These are phyloP conservation scores for Archocentrus centrarchus DNA, from an alignment of 2,113 vertebrate species.

Conservation along the genomic window DNA sequence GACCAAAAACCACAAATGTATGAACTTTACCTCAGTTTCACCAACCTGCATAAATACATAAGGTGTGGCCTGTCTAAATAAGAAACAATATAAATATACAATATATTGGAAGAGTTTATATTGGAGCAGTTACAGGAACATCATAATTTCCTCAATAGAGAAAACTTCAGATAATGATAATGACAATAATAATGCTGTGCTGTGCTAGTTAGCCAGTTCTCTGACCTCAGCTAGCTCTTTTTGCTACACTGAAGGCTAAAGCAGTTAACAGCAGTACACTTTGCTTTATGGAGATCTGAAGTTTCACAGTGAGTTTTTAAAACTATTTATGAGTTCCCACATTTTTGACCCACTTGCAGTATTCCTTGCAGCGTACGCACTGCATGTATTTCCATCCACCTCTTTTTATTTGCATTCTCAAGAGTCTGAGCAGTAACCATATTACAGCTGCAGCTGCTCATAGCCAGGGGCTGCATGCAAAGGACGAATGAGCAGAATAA, in stretches of 20 bases:
- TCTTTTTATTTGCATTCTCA: not conserved
- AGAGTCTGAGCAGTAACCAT: not conserved
- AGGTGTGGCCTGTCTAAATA: too few species aligned
- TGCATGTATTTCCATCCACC: accelerated
- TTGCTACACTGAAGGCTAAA: too few species aligned
- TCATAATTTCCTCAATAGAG: not conserved
- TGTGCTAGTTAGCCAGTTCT: not conserved
- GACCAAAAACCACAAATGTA: not conserved
- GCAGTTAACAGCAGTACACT: not conserved
- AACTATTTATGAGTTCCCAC: accelerated
- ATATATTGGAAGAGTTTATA: not conserved
- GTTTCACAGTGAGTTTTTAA: not conserved
- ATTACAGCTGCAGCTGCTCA: conserved; percentile 21
- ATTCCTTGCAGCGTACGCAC: not conserved
- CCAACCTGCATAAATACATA: not conserved
- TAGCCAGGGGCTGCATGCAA: not conserved
- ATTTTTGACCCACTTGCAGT: accelerated
- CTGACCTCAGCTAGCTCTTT: too few species aligned
- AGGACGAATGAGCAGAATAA: not conserved
- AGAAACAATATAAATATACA: not conserved
- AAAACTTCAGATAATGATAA: not conserved
- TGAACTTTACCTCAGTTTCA: not conserved
- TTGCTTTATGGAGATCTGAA: not conserved
- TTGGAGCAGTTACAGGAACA: not conserved
- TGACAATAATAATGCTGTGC: not conserved